Base-by-base conservation (phyloP, 2,888 invertebrate species). In the Caenorhabditis doughertyi region DNA sequence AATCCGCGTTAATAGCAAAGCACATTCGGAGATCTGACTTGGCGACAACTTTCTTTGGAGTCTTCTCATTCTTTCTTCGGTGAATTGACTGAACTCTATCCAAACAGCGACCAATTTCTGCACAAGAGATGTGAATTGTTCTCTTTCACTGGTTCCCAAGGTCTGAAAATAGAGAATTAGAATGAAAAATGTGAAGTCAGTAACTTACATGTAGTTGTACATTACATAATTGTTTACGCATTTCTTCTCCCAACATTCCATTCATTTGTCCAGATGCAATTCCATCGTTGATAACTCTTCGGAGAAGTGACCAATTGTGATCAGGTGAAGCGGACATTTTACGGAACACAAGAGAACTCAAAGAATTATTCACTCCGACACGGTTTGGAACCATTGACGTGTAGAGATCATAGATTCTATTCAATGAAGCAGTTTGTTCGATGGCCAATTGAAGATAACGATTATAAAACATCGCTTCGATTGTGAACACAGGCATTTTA, bases 81-180 rank as follows among this genome's bases (percentile, higher is more conserved):
- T 85, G 72, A 89, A 87, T 55, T 84, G 80, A 58, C 85, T 81
- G 74, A 86, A 84, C 68, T 90, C 89, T 13, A 85, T 72, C 88
- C 87, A 89, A 21, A 87, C 79, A 25, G 86, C 79, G 5, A 87
- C 86, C 49, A 89, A 32, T 49, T 83, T 80, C 47, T 73, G 62
- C 1, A 89, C 79, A 1, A 89, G 71, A 4, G 73, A 32, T 2
- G 70, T 71, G 82, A 62, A 89, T 53, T 87, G 80, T 9, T 87
- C 87, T 1, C 85, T 79, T 39, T 88, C 85, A 0, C 49, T 53
- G 3, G 79, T 74, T 7, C 65, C 70, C 8, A 89, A 56, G 1
- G 79, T 44, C 89, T 88, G 74, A 55, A 89, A 77, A 39, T 9
- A 39, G n/a, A n/a, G n/a, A n/a, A n/a, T n/a, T n/a, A n/a, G n/a